Evolutionary conservation across 2,113 vertebrate species (phyloP).

Genomic region (Micronycteris hirsuta): DNA sequence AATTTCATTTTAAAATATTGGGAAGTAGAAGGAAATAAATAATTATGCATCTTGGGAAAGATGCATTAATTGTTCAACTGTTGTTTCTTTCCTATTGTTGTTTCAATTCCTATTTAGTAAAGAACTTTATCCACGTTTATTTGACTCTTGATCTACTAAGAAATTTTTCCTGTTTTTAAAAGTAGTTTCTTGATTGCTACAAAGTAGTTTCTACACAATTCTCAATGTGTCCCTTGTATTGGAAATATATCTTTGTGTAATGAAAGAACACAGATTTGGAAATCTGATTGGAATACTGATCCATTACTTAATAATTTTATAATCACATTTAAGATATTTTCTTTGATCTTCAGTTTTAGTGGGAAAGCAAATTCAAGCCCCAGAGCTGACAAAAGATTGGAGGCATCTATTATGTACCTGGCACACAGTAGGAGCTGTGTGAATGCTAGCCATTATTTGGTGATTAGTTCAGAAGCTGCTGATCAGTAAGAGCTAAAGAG

Average conservation of each 20-base stretch:
- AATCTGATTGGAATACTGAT: background rate
- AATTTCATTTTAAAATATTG: background rate
- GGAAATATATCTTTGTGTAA: background rate
- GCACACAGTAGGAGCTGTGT: background rate
- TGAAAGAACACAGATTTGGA: background rate
- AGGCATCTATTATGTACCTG: background rate
- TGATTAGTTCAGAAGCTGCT: background rate
- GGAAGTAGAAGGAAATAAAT: background rate
- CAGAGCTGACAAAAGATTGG: background rate
- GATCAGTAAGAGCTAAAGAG: background rate
- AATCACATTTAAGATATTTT: background rate
- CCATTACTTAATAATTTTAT: background rate
- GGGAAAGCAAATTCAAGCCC: background rate
- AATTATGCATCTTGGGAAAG: too few species aligned
- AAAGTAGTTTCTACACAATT: background rate
- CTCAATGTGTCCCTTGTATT: background rate
- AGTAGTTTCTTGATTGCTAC: background rate
- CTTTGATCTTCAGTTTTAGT: background rate
- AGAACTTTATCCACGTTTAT: background rate
- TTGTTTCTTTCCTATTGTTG: background rate
- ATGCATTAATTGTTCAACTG: background rate
- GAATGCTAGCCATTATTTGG: background rate
- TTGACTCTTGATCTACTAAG: background rate
- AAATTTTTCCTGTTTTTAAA: background rate
- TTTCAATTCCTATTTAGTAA: background rate